Percentiles rank a stretch among this genome's conserved stretches.
Evolutionary conservation across 1,140 invertebrate species (phyloP).

Genomic region (Riptortus pedestris): DNA sequence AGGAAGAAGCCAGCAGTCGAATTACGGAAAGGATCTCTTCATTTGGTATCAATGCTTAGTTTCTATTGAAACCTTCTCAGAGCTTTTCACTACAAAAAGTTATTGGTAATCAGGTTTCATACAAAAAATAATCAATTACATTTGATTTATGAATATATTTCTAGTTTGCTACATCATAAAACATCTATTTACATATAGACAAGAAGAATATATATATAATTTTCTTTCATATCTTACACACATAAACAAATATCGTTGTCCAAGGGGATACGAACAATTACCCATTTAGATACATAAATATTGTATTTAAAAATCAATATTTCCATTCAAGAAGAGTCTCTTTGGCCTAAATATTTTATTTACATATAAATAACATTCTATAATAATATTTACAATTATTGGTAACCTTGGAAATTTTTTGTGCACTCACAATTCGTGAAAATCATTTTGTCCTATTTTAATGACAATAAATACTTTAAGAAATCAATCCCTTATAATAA

Average conservation of each 20-base stretch:
- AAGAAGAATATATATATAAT: neutral
- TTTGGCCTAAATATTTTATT: neutral
- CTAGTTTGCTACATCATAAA: slow-evolving; percentile 1
- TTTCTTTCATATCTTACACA: neutral
- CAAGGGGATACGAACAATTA: neutral
- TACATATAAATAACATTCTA: slow-evolving; percentile 1
- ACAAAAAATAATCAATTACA: neutral
- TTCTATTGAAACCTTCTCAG: no score
- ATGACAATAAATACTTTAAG: no score
- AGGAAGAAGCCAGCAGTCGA: no score
- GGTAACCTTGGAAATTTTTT: no score
- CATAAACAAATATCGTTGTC: neutral
- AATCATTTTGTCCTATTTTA: no score
- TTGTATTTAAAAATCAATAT: neutral
- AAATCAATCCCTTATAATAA: no score
- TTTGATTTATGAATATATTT: slow-evolving; percentile 3
- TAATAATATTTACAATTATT: slow-evolving; percentile 2
- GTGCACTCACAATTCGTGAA: no score
- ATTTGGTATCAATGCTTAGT: no score
- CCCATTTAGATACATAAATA: neutral
- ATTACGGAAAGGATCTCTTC: no score
- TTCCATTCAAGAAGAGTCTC: neutral
- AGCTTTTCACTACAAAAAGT: no score
- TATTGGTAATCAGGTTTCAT: no score
- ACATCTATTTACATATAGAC: slow-evolving; percentile 7